Evolutionary conservation across 2,888 invertebrate species (phyloP).

Genomic region (Priapulus caudatus): DNA sequence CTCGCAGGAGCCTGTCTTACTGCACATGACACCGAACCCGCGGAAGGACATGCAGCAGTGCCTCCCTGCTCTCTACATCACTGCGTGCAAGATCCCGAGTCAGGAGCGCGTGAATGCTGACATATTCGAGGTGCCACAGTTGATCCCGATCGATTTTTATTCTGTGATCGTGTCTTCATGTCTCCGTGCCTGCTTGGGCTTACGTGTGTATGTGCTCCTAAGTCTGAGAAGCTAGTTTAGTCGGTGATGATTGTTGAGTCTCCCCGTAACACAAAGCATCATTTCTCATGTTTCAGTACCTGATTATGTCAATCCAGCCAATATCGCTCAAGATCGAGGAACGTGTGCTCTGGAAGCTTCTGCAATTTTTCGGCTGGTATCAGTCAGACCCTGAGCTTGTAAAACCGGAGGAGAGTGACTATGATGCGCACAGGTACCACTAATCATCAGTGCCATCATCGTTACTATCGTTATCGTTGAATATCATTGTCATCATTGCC

Average conservation of each 20-base stretch:
- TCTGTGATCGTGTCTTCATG: slow-evolving; percentile 18
- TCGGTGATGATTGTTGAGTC: too few relatives aligned
- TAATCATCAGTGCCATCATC: too few relatives aligned
- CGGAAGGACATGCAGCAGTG: slow-evolving; percentile 36
- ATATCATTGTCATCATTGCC: too few relatives aligned
- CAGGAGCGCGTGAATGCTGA: slow-evolving; percentile 59
- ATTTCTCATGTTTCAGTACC: slow-evolving; percentile 54
- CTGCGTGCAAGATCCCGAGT: slow-evolving; percentile 60
- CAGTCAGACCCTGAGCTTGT: slow-evolving; percentile 46
- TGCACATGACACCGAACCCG: slow-evolving; percentile 55
- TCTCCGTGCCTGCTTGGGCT: too few relatives aligned
- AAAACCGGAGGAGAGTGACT: slow-evolving; percentile 58
- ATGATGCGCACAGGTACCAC: slow-evolving; percentile 52
- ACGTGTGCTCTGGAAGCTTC: slow-evolving; percentile 57
- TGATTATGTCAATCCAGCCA: slow-evolving; percentile 66
- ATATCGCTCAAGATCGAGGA: slow-evolving; percentile 80
- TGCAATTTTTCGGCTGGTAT: slow-evolving; percentile 41
- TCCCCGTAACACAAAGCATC: too few relatives aligned
- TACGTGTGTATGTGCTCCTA: too few relatives aligned
- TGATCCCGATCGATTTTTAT: slow-evolving; percentile 5
- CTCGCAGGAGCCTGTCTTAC: slow-evolving; percentile 66
- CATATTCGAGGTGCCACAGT: slow-evolving; percentile 62
- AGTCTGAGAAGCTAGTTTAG: too few relatives aligned
- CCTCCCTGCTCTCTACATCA: slow-evolving; percentile 64
- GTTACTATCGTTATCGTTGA: too few relatives aligned